Base-by-base conservation (phyloP, 92 coral and sea anemone genomes). In the Nematostella vectensis region DNA sequence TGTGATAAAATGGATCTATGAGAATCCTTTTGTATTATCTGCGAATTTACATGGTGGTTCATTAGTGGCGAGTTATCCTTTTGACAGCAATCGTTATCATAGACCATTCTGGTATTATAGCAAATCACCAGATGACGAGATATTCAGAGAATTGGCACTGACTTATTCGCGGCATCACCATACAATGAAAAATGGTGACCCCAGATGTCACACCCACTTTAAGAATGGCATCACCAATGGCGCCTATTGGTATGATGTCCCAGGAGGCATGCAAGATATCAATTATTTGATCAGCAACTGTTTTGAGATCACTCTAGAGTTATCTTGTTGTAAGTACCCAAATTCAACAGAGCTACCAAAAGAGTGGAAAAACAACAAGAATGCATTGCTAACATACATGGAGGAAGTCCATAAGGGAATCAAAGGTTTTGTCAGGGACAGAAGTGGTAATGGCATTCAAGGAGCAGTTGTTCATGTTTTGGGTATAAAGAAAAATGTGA, bases 41-140 rank as follows among this genome's bases (percentile, higher is more conserved):
- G 99, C 88, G 2, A 93, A 93, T 82, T 74, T 93, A 48, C 99
- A 93, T 59, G 99, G 99, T 16, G 99, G 99, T 1, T 72, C 99
- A n/a, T 67, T 93, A 31, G 99, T 93, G 18, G 99, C 99, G 0
- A 93, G 99, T 44, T 93, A 93, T 62, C 99, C 99, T 0, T 93
- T 61, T 58, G 99, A 93, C 37, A 93, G 99, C 65, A 86, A 86
- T 31, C 62, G 67, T 11, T 61, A 60, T 23, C 84, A 78, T 25
- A 47, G 44, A 22, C 1, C 2, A 0, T 21, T 23, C 25, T 53
- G 64, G 2, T 16, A 31, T n/a, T 76, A 74, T 37, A 93, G 99
- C 62, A 55, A 51, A 22, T 48, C 96, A 2, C 96, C 99, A 1
- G 99, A 93, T 52, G 93, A 93, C 54, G 25, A 65, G 2, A 69